Conservation (phyloP, 2,797 vertebrate species). For the Poeciliopsis presidionis region DNA sequence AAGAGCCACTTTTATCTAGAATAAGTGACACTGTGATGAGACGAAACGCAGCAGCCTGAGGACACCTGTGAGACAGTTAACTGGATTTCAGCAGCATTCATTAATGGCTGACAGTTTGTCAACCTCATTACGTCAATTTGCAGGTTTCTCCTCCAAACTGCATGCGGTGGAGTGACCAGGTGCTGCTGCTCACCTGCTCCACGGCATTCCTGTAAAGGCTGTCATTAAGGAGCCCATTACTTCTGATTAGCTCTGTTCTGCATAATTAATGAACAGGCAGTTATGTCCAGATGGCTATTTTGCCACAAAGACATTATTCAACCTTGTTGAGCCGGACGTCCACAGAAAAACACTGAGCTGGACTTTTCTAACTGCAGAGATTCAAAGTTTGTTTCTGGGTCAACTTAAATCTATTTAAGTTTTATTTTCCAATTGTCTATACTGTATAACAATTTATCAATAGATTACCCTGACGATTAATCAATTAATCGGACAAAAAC, state of each 20-base stretch:
- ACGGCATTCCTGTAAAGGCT: constrained; percentile 52
- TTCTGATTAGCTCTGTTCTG: constrained; percentile 68
- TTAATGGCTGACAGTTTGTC: constrained; percentile 74
- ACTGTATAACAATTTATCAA: too few species aligned
- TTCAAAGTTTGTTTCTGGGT: background rate
- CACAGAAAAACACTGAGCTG: constrained; percentile 48
- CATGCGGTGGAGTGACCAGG: constrained; percentile 54
- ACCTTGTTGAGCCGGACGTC: constrained; percentile 57
- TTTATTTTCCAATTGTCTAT: constrained; percentile 2
- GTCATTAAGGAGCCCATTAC: constrained; percentile 74
- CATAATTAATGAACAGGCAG: constrained; percentile 72
- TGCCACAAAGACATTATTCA: constrained; percentile 64
- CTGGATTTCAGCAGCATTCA: constrained; percentile 56
- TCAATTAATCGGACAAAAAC: too few species aligned
- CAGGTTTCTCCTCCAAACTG: constrained; percentile 34
- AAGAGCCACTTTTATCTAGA: constrained; percentile 16
- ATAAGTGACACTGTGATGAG: constrained; percentile 40
- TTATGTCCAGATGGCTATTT: constrained; percentile 71
- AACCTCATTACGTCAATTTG: constrained; percentile 73
- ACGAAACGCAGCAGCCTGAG: constrained; percentile 33
- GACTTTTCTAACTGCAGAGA: constrained; percentile 12
- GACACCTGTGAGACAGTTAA: constrained; percentile 64
- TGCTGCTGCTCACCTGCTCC: constrained; percentile 68
- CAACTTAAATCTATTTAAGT: background rate
- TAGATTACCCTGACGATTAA: too few species aligned